phyloP scores from a whole-genome alignment of 2,797 vertebrate species.

The Salmo trutta region DNA sequence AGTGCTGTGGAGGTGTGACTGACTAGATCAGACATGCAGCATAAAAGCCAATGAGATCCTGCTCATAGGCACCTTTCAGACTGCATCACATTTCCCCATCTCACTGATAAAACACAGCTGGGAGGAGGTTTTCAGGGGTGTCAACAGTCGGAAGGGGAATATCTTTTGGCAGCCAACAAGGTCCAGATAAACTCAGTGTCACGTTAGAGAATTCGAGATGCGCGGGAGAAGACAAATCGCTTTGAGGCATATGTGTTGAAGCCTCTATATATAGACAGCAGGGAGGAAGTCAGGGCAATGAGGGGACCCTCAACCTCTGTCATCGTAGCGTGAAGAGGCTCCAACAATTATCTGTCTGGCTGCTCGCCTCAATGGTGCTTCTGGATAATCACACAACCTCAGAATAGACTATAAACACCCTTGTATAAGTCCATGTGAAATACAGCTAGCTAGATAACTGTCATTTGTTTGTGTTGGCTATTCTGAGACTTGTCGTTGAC shows the following conservation, averaged over 20 bases:
- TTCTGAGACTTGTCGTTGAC: too few relatives aligned
- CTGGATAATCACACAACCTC: background rate
- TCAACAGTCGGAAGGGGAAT: background rate
- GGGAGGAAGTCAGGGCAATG: background rate
- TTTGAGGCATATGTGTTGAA: background rate
- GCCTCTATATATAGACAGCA: background rate
- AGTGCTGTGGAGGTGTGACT: background rate
- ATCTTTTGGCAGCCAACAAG: background rate
- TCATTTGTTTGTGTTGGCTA: too few relatives aligned
- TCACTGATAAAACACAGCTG: background rate
- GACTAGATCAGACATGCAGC: background rate
- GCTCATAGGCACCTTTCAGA: background rate
- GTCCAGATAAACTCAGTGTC: background rate
- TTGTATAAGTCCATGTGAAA: background rate
- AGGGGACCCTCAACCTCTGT: slow-evolving; percentile 4
- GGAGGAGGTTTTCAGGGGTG: background rate
- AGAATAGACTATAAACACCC: background rate
- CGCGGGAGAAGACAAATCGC: background rate
- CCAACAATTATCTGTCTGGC: background rate
- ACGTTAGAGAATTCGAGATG: background rate
- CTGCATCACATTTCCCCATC: background rate
- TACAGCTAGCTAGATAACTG: too few relatives aligned
- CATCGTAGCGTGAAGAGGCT: background rate
- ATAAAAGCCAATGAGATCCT: background rate
- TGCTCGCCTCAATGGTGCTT: background rate